Percentiles rank a stretch among this genome's conserved stretches.
These are phyloP conservation scores for Ceratitis capitata DNA, from an alignment of 1,140 invertebrate species.

Conservation along the genomic window DNA sequence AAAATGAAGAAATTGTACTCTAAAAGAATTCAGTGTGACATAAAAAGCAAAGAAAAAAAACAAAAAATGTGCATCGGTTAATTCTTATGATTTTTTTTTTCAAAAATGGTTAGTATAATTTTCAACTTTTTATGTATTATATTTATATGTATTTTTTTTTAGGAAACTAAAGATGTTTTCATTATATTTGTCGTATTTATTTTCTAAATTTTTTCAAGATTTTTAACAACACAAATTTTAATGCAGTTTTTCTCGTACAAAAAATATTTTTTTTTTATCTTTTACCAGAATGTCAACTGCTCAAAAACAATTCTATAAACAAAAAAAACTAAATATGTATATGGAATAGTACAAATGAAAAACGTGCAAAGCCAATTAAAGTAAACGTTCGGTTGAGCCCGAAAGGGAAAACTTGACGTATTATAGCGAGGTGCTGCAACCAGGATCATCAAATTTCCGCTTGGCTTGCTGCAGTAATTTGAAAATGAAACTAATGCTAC, in stretches of 20 bases:
- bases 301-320: not conserved
- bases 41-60: not conserved
- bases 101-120: too few relatives aligned
- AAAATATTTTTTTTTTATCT: too few relatives aligned
- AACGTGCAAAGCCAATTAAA: conserved; percentile 6
- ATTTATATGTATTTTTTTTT: too few relatives aligned
- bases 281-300: too few relatives aligned
- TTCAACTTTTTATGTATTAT: too few relatives aligned
- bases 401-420: conserved; percentile 27
- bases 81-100: too few relatives aligned
- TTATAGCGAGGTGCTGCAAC: conserved; percentile 17
- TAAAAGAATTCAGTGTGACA: not conserved
- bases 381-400: conserved; percentile 22
- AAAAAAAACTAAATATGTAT: not conserved
- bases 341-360: not conserved
- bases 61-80: not conserved
- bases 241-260: too few relatives aligned
- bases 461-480: conserved; percentile 27
- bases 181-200: not conserved
- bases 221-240: not conserved
- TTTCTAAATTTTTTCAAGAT: not conserved
- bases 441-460: conserved; percentile 28
- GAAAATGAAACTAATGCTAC: conserved; percentile 11
- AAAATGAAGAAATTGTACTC: not conserved
- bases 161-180: too few relatives aligned